Percentiles rank a stretch among this genome's conserved stretches.
These are phyloP conservation scores for Charanyca ferruginea DNA, from an alignment of 2,888 invertebrate genomes.

Conservation along the genomic window DNA sequence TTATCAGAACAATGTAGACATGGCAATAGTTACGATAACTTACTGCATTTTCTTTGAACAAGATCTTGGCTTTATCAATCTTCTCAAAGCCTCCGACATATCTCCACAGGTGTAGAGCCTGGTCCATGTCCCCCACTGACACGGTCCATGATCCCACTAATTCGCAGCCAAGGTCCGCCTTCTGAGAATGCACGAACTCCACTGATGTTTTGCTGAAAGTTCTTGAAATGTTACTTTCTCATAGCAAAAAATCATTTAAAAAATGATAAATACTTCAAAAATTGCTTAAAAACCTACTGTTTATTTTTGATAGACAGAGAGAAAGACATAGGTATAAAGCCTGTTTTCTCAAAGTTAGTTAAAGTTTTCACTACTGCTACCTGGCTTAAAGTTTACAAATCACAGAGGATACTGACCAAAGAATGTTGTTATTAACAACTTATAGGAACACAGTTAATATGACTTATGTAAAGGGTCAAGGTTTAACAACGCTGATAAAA, in stretches of 20 bases:
- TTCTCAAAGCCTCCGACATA: conserved; percentile 98
- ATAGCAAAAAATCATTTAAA: background rate
- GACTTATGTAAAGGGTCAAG: conserved; percentile 69
- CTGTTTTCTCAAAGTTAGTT: background rate
- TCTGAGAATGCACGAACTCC: conserved; percentile 94
- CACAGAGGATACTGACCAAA: background rate
- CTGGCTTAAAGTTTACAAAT: background rate
- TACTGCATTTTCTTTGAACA: conserved; percentile 93
- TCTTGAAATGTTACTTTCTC: conserved; percentile 18
- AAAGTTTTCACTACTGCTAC: background rate
- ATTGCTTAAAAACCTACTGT: conserved; percentile 5
- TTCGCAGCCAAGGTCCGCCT: conserved; percentile 94
- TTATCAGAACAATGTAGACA: conserved; percentile 2
- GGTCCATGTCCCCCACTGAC: conserved; percentile 99
- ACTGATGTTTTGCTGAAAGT: conserved; percentile 93
- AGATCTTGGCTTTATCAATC: conserved; percentile 94
- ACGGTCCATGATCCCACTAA: conserved; percentile 99
- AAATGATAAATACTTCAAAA: background rate
- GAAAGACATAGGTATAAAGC: too few relatives aligned
- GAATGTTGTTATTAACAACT: conserved; percentile 6
- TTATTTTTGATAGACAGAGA: conserved; percentile 3
- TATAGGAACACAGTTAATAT: background rate
- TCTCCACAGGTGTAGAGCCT: conserved; percentile 98
- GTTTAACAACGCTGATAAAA: conserved; percentile 65
- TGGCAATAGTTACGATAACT: conserved; percentile 58